Conservation (phyloP, 2,797 vertebrate genomes). For the Valencia hispanica region DNA sequence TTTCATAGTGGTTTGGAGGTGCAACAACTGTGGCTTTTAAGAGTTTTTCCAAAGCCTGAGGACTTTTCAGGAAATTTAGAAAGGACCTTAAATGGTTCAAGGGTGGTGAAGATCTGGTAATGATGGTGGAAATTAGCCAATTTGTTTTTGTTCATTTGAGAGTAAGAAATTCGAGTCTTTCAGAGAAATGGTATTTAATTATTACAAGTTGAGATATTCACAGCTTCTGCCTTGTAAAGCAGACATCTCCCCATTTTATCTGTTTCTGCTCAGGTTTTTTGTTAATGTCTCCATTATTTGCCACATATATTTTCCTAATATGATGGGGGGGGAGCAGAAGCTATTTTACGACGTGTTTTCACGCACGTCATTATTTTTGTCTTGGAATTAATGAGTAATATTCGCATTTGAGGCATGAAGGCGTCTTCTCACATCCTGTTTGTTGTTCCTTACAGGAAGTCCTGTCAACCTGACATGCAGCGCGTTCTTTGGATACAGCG, state of each 20-base stretch:
- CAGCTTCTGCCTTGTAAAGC: neutral
- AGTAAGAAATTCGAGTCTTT: constrained; percentile 8
- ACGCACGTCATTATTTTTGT: neutral
- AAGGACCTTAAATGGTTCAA: constrained; percentile 34
- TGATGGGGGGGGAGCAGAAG: neutral
- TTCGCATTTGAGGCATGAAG: neutral
- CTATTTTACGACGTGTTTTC: too few species aligned
- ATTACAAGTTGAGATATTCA: neutral
- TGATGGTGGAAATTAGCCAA: constrained; percentile 10
- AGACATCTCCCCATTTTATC: constrained; percentile 1
- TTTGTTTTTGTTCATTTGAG: constrained; percentile 7
- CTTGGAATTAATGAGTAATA: neutral
- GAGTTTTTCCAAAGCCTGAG: constrained; percentile 50
- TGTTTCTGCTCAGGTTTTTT: neutral
- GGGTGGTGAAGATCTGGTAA: constrained; percentile 20
- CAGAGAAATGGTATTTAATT: constrained; percentile 15
- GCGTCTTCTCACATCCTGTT: constrained; percentile 13
- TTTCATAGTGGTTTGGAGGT: constrained; percentile 34
- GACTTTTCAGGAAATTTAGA: constrained; percentile 34
- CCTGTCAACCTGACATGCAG: constrained; percentile 93
- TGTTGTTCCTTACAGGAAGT: constrained; percentile 79
- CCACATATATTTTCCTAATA: neutral
- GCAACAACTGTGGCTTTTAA: constrained; percentile 32
- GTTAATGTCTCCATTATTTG: neutral
- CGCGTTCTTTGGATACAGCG: constrained; percentile 96